Evolutionary conservation across 64 coral and sea anemone genomes (phyloP).

Genomic region (Stichodactyla mertensii): DNA sequence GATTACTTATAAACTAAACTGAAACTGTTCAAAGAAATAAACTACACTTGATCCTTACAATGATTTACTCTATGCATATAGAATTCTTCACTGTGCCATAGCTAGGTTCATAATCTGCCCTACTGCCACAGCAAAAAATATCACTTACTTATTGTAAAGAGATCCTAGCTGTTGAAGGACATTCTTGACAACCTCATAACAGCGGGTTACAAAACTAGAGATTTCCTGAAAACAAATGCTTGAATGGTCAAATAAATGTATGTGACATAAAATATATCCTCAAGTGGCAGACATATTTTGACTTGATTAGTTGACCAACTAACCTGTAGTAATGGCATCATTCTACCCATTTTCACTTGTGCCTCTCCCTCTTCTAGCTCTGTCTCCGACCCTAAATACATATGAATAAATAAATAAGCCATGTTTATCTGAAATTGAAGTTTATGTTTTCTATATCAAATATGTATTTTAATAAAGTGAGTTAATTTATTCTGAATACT

Average conservation of each 20-base stretch:
- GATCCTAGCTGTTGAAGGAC: constrained; percentile 90
- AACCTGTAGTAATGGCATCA: constrained; percentile 86
- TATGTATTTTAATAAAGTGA: not conserved
- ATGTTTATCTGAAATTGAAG: too few species aligned
- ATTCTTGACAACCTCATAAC: constrained; percentile 90
- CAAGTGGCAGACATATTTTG: too few species aligned
- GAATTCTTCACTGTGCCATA: too few species aligned
- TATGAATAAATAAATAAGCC: too few species aligned
- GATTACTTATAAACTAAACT: too few species aligned
- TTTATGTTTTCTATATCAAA: too few species aligned
- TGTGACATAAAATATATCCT: not conserved
- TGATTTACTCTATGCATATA: too few species aligned
- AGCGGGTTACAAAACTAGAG: constrained; percentile 85
- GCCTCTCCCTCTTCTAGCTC: constrained; percentile 82
- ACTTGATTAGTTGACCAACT: too few species aligned
- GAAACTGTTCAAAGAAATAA: too few species aligned
- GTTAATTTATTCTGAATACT: not conserved
- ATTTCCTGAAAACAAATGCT: constrained; percentile 59
- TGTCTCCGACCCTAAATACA: constrained; percentile 59
- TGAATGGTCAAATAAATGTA: not conserved
- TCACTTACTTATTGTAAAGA: constrained; percentile 82
- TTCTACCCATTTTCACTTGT: constrained; percentile 80
- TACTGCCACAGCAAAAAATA: too few species aligned
- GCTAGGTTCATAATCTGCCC: too few species aligned
- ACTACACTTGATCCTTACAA: too few species aligned